These are phyloP conservation scores for Galerucella pusilla DNA, from an alignment of 2,888 invertebrate genomes.

Conservation along the genomic window DNA sequence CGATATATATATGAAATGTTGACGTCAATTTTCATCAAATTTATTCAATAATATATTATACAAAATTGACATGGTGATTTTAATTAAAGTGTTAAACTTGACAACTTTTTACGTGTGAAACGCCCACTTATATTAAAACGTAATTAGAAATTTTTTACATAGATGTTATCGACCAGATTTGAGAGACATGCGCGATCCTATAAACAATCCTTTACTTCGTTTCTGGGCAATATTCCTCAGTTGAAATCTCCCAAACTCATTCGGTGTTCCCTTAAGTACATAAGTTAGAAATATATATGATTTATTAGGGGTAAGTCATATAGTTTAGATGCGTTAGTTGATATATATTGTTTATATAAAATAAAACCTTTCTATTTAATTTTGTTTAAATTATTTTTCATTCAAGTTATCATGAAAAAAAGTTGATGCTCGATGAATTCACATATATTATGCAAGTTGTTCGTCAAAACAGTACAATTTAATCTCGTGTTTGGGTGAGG, in stretches of 20 bases:
- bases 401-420: neutral
- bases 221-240: slow-evolving; percentile 48
- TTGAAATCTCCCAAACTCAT: slow-evolving; percentile 46
- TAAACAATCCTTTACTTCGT: slow-evolving; percentile 52
- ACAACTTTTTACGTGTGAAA: slow-evolving; percentile 15
- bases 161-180: slow-evolving; percentile 49
- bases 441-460: neutral
- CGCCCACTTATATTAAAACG: slow-evolving; percentile 33
- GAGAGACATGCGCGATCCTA: slow-evolving; percentile 46
- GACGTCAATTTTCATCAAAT: neutral
- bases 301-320: slow-evolving; percentile 39
- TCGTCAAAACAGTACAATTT: neutral
- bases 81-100: neutral
- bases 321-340: neutral
- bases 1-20: neutral
- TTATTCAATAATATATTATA: neutral
- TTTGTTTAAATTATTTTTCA: neutral
- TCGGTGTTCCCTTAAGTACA: slow-evolving; percentile 34
- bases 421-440: neutral
- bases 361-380: neutral
- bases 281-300: slow-evolving; percentile 37
- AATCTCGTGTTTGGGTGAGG: neutral
- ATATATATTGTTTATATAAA: neutral
- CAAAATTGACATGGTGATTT: neutral
- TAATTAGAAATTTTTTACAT: slow-evolving; percentile 41